Evolutionary conservation across 2,888 invertebrate species (phyloP), one percentile per base, ranked within the genome.

Genomic region (Molanna angustata): DNA sequence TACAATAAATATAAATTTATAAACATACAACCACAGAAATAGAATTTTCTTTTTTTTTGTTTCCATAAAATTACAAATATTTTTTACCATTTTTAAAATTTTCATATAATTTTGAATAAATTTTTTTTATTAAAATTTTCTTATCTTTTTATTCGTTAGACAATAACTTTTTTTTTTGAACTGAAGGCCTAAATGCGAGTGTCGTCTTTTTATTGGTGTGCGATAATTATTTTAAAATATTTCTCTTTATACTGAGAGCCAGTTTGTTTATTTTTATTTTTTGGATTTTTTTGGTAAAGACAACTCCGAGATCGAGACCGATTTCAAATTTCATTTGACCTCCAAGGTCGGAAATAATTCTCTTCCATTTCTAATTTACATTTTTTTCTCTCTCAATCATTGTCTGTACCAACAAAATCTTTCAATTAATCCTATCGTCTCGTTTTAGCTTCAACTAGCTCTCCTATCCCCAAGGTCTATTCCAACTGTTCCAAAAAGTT

Each of bases 401-500:
- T n/a, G n/a, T n/a, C n/a, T n/a, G n/a, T n/a, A n/a, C n/a, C n/a
- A n/a, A n/a, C n/a, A n/a, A n/a, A n/a, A n/a, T n/a, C n/a, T n/a
- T n/a, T n/a, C n/a, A n/a, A n/a, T n/a, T n/a, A n/a, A n/a, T n/a
- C n/a, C n/a, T n/a, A n/a, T n/a, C n/a, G n/a, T n/a, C n/a, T n/a
- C n/a, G n/a, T n/a, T n/a, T n/a, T n/a, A n/a, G n/a, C n/a, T n/a
- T n/a, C n/a, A n/a, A n/a, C n/a, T n/a, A n/a, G n/a, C n/a, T n/a
- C n/a, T n/a, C n/a, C n/a, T n/a, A n/a, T n/a, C n/a, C n/a, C n/a
- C 4, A 17, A 14, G 9, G 20, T 66, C 73, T 84, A 95, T 85
- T 95, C 96, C 69, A 99, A 85, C 75, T 96, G 95, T 74, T 98
- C 97, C 77, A 99, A 88, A 83, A 99, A 99, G 81, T 97, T 96